These are phyloP conservation scores for Planiliza haematocheilus DNA, from an alignment of 2,113 vertebrate genomes.

Conservation along the genomic window DNA sequence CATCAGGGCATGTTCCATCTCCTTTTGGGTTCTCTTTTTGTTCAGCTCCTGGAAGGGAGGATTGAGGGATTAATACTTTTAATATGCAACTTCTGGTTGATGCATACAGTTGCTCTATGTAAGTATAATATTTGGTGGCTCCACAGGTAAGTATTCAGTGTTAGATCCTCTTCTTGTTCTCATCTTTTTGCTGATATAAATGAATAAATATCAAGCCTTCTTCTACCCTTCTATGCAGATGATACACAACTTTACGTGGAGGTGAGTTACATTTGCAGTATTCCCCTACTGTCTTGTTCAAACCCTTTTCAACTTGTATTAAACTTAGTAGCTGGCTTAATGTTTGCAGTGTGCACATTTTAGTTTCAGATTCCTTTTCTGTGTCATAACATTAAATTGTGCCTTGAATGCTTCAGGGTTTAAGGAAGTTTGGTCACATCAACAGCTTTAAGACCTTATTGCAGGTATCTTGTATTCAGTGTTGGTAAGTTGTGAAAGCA, in stretches of 20 bases:
- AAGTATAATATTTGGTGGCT: not conserved
- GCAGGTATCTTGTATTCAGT: too few species aligned
- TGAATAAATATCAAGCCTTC: too few species aligned
- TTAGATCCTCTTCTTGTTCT: not conserved
- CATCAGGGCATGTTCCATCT: conserved; percentile 98
- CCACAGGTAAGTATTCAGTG: not conserved
- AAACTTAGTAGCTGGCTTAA: too few species aligned
- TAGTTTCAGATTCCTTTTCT: too few species aligned
- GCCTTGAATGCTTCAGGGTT: too few species aligned
- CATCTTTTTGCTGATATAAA: not conserved
- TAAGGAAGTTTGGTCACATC: too few species aligned
- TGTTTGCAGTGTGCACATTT: too few species aligned
- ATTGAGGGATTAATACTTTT: not conserved
- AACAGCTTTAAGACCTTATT: too few species aligned
- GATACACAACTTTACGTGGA: not conserved
- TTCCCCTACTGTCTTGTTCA: not conserved
- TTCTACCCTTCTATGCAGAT: not conserved
- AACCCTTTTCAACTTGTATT: not conserved
- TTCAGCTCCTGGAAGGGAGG: conserved; percentile 90
- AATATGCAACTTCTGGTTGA: not conserved
- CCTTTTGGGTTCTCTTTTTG: conserved; percentile 98
- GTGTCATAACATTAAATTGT: too few species aligned
- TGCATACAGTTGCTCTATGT: not conserved
- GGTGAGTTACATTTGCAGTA: not conserved
- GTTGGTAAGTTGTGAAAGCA: too few species aligned